Evolutionary conservation across 2,113 vertebrate species (phyloP), one percentile per base, ranked within the genome.

Genomic region (Grantiella picta): DNA sequence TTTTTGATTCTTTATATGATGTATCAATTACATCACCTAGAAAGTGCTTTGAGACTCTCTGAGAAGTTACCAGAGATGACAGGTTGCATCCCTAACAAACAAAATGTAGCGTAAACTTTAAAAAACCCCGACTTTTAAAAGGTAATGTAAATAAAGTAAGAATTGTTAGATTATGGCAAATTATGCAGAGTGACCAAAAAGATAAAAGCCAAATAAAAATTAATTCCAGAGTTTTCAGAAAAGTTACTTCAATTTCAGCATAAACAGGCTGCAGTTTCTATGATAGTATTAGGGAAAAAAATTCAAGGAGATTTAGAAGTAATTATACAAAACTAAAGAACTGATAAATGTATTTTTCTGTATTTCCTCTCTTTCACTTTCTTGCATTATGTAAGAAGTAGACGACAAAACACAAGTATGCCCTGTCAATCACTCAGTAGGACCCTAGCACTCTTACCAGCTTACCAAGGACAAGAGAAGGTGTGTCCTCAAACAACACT

Each of bases 1-100:
- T 78, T 91, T 78, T 66, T 78, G 31, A 83, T 60, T 90, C 64
- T 70, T 91, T 92, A 59, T 82, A 77, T 52, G 90, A 95, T 96
- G 60, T 45, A 86, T 66, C 61, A 64, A 73, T 86, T 95, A 83
- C 81, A 81, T 89, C 40, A 93, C 38, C 82, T 50, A 82, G 49
- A 79, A 87, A 88, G 56, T 64, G 66, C 47, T 88, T 73, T 61
- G 63, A 95, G 70, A 85, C 56, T 40, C 15, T 33, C 69, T 86
- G 47, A 57, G 69, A 92, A 84, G 47, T 35, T 52, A 90, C 36
- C 31, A 88, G 68, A 81, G 44, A 80, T 47, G 64, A 36, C 64
- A 83, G 47, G 44, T 36, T 82, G 66, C 25, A 86, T 50, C 29
- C 38, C n/a, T 59, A 91, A 50, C 5, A 91, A 91, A 56, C n/a